phyloP scores from a whole-genome alignment of 2,888 invertebrate genomes.

The Microctonus hyperodae region DNA sequence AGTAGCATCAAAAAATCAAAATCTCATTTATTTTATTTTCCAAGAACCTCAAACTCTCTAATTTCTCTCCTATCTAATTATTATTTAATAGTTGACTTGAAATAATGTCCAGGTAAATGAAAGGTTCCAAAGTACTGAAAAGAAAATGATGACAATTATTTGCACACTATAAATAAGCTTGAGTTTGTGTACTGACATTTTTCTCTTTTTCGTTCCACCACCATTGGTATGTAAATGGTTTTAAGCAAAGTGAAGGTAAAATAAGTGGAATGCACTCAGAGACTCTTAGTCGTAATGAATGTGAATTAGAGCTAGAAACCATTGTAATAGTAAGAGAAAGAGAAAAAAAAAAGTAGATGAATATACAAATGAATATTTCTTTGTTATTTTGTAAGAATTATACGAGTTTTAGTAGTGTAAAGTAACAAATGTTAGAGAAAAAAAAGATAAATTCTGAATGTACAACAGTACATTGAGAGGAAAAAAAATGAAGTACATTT shows the following conservation, averaged over 20 bases:
- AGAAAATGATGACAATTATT: background rate
- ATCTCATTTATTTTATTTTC: background rate
- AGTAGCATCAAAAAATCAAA: background rate
- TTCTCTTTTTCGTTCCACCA: background rate
- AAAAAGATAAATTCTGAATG: no score
- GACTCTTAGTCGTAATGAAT: background rate
- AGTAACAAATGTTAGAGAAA: background rate
- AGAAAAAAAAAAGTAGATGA: background rate
- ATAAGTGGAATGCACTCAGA: constrained; percentile 3
- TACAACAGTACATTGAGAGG: no score
- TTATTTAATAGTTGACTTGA: background rate
- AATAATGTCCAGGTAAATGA: background rate
- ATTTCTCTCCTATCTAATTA: background rate
- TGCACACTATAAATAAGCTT: background rate
- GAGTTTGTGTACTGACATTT: background rate
- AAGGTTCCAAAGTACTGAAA: background rate
- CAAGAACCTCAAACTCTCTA: no score
- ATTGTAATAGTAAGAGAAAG: background rate
- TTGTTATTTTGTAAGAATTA: background rate
- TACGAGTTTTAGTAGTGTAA: background rate
- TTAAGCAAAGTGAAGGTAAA: background rate
- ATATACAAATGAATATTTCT: background rate
- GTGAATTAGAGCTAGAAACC: background rate
- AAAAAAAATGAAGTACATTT: no score
- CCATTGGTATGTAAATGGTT: constrained; percentile 6